Evolutionary conservation across 53 echinoderm and acorn worm genomes (phyloP).

Genomic region (Patiria pectinifera): DNA sequence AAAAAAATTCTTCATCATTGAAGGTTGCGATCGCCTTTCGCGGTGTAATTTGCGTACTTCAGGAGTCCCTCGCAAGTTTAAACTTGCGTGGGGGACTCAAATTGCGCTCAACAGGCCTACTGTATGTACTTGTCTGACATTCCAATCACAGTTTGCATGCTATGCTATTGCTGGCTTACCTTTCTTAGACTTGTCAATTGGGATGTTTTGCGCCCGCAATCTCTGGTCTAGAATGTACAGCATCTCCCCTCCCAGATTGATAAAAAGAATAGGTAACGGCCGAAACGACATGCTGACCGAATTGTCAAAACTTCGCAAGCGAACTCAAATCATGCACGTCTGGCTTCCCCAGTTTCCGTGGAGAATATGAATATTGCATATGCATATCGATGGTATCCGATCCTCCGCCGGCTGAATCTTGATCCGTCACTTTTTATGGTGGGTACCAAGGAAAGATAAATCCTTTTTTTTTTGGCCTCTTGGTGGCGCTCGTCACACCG

Average conservation of each 20-base stretch:
- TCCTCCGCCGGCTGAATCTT: too few relatives aligned
- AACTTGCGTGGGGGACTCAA: too few relatives aligned
- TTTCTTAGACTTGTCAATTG: conserved; percentile 87
- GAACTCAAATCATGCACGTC: neutral
- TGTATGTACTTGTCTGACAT: too few relatives aligned
- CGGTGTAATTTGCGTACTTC: too few relatives aligned
- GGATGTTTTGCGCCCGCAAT: conserved; percentile 94
- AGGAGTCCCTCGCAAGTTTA: too few relatives aligned
- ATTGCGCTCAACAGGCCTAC: too few relatives aligned
- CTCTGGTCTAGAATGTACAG: conserved; percentile 96
- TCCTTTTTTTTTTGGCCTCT: neutral
- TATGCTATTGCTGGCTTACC: conserved; percentile 65
- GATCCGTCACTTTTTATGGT: too few relatives aligned
- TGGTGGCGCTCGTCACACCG: conserved; percentile 47
- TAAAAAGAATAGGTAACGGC: conserved; percentile 87
- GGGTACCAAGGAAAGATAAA: conserved; percentile 23
- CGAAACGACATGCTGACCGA: conserved; percentile 83
- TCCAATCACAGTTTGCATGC: too few relatives aligned
- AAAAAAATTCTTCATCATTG: too few relatives aligned
- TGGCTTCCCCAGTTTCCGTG: conserved; percentile 50
- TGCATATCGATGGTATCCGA: too few relatives aligned
- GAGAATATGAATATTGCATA: neutral
- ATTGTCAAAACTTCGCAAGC: neutral
- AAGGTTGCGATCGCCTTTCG: too few relatives aligned
- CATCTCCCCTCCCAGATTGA: conserved; percentile 98